phyloP scores from a whole-genome alignment of 1,140 invertebrate species.

The Antheraea pernyi region DNA sequence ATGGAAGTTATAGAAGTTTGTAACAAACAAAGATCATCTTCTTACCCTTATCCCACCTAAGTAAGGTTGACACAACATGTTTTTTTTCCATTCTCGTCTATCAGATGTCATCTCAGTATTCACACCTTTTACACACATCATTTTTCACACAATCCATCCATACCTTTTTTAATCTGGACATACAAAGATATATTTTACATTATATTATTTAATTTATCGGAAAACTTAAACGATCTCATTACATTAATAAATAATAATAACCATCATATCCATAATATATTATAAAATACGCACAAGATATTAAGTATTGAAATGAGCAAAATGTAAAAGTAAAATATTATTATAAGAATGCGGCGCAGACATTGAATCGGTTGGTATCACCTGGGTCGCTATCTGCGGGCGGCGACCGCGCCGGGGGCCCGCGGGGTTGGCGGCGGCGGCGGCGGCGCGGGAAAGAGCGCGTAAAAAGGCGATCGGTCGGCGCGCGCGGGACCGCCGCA shows the following conservation, averaged over 20 bases:
- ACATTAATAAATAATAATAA: neutral
- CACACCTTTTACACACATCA: too few relatives aligned
- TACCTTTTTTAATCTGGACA: too few relatives aligned
- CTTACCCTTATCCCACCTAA: too few relatives aligned
- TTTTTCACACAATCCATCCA: too few relatives aligned
- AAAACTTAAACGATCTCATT: neutral
- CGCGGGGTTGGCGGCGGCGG: constrained; percentile 60
- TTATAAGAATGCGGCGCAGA: constrained; percentile 46
- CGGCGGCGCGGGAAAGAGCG: constrained; percentile 66
- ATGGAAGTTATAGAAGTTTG: too few relatives aligned
- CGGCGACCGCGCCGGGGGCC: constrained; percentile 72
- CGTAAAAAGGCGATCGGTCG: constrained; percentile 72
- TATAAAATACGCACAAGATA: neutral
- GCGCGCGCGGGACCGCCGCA: constrained; percentile 41
- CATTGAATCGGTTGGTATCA: constrained; percentile 58
- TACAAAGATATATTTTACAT: too few relatives aligned
- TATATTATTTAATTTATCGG: too few relatives aligned
- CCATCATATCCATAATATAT: neutral
- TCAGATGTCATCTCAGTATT: too few relatives aligned
- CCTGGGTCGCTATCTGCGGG: constrained; percentile 72
- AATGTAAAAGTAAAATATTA: constrained; percentile 4
- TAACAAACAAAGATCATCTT: too few relatives aligned
- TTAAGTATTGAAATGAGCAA: neutral
- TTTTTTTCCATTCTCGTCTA: too few relatives aligned
- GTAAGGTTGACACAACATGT: too few relatives aligned